phyloP scores from a whole-genome alignment of 30 jellyfish, hydroid and myxozoan genomes.

The Turritopsis rubra region DNA sequence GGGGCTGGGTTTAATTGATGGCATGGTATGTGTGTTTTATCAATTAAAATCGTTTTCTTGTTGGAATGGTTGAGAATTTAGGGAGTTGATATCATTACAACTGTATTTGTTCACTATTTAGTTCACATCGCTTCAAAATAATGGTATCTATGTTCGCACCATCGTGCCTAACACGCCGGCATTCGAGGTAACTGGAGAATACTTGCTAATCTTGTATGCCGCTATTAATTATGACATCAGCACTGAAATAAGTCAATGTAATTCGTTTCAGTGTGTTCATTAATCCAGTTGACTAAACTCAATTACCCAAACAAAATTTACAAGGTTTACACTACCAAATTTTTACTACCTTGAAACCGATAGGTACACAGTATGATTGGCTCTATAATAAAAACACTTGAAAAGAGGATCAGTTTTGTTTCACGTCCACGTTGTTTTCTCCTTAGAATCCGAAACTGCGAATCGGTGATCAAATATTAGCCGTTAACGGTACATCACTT shows the following conservation, averaged over 20 bases:
- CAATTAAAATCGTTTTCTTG: not conserved
- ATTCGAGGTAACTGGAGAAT: slow-evolving; percentile 60
- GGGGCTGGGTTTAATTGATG: slow-evolving; percentile 95
- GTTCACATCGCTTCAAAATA: slow-evolving; percentile 70
- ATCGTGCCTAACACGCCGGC: slow-evolving; percentile 83
- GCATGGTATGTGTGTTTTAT: slow-evolving; percentile 56
- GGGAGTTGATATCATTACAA: no score
- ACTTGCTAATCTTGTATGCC: no score
- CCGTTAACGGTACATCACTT: slow-evolving; percentile 79
- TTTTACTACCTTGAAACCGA: no score
- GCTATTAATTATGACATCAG: no score
- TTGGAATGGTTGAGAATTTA: not conserved
- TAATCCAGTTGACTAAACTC: no score
- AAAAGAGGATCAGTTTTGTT: no score
- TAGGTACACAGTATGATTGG: no score
- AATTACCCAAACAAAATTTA: no score
- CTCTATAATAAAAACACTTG: no score
- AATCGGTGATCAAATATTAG: slow-evolving; percentile 84
- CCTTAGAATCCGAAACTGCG: slow-evolving; percentile 64
- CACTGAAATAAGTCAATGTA: no score
- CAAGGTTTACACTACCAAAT: no score
- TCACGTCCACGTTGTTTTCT: not conserved
- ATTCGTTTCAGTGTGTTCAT: not conserved
- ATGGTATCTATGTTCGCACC: slow-evolving; percentile 79
- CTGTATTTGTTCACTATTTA: slow-evolving; percentile 11